Evolutionary conservation across 2,113 vertebrate species (phyloP), one percentile per base, ranked within the genome.

Genomic region (Otis tarda): DNA sequence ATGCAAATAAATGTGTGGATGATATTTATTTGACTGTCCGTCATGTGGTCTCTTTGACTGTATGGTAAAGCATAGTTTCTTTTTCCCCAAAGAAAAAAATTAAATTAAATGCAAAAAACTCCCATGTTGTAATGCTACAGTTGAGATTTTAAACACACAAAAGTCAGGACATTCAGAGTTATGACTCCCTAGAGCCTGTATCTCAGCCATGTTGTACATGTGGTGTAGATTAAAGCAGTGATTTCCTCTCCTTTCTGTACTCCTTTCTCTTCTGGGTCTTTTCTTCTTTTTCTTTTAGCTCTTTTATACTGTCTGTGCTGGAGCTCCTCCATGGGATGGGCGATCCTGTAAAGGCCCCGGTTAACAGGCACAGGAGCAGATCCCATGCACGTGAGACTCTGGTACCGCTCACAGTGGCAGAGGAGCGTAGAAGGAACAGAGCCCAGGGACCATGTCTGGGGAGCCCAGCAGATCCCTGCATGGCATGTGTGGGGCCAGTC

Each of bases 141-240:
- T 84, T 96, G 79, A 96, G 87, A 95, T 94, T 97, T 96, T 95
- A 97, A 95, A 95, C 70, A 94, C 73, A 97, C 89, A 43, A 87
- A 97, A 95, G 93, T 96, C 96, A 95, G 85, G 90, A 91, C 84
- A 73, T 84, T 90, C 78, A 95, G 84, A 97, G 61, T 96, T 97
- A 97, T 47, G 80, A 82, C 89, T 97, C 97, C 91, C 95, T 45
- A 25, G 96, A 92, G 92, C 77, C 74, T 89, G 77, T 83, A 94
- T 94, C 80, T 96, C 79, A 96, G 86, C 89, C 45, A 6, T 87
- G 73, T 93, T 89, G 89, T 95, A 94, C 96, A 97, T 97, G 75
- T 97, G 96, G 91, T 95, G 73, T 95, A 93, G 95, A 97, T 97
- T 97, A 96, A 97, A 95, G 77, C 60, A 64, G 41, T 71, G 92